Evolutionary conservation across 1,140 invertebrate genomes (phyloP).

Genomic region (Pseudobourletiella spinata): DNA sequence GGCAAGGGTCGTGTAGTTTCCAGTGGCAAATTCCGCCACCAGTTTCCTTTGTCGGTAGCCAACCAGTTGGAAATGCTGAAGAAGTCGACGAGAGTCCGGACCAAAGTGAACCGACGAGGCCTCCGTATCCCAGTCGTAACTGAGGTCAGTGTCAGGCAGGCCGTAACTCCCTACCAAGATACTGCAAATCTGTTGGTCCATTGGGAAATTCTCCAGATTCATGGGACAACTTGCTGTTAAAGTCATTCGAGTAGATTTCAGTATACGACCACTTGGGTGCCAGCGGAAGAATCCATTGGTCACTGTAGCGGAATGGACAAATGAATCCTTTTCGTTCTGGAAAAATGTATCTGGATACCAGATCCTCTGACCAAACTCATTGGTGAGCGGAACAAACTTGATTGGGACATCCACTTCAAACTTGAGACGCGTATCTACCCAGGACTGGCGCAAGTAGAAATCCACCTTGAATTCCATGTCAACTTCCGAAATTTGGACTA

Average conservation of each 20-base stretch:
- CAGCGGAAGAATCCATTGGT: slow-evolving; percentile 50
- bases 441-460: background rate
- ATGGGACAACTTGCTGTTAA: slow-evolving; percentile 51
- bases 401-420: background rate
- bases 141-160: background rate
- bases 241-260: slow-evolving; percentile 36
- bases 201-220: slow-evolving; percentile 51
- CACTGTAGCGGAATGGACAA: slow-evolving; percentile 49
- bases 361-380: slow-evolving; percentile 24
- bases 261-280: background rate
- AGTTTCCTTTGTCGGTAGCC: background rate
- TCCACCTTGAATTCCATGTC: background rate
- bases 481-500: background rate
- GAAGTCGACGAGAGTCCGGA: background rate
- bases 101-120: background rate
- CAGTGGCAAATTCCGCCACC: slow-evolving; percentile 37
- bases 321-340: slow-evolving; percentile 49
- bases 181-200: slow-evolving; percentile 41
- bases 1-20: slow-evolving; percentile 51
- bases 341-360: slow-evolving; percentile 51
- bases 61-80: background rate
- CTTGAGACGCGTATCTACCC: background rate
- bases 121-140: slow-evolving; percentile 5
- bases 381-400: background rate
- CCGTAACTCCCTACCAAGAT: slow-evolving; percentile 31